phyloP scores from a whole-genome alignment of 2,113 vertebrate genomes.

The Thinocorus orbignyianus region DNA sequence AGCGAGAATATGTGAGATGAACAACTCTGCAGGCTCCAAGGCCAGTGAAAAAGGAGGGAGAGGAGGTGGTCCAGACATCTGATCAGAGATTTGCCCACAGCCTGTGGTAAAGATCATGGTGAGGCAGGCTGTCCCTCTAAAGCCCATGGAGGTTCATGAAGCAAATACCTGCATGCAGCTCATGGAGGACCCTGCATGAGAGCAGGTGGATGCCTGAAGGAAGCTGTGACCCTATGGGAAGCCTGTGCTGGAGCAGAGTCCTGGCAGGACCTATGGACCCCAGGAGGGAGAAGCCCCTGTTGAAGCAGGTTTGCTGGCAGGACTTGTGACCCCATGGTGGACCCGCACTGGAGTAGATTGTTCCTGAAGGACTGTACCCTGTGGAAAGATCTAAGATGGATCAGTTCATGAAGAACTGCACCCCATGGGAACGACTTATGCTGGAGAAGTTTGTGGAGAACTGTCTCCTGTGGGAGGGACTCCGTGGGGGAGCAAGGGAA shows the following conservation, averaged over 20 bases:
- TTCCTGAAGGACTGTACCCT: background rate
- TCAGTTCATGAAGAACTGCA: background rate
- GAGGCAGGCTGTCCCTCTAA: background rate
- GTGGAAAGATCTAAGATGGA: background rate
- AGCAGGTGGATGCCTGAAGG: background rate
- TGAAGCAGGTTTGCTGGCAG: background rate
- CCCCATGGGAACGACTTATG: background rate
- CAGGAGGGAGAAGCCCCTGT: background rate
- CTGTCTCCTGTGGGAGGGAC: background rate
- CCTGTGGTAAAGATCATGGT: background rate
- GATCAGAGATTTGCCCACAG: background rate
- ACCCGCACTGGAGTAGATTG: background rate
- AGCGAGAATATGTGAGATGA: background rate
- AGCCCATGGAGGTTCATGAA: background rate
- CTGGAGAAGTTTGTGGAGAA: background rate
- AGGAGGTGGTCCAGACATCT: background rate
- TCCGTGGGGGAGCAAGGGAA: background rate
- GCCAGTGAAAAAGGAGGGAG: background rate
- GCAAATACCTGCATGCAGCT: background rate
- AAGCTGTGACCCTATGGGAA: background rate
- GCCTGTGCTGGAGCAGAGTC: background rate
- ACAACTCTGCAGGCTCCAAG: background rate
- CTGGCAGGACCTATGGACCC: background rate
- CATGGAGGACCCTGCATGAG: background rate
- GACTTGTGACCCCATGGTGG: background rate